Conservation (phyloP, 2,113 vertebrate genomes). For the Corythaixoides concolor region DNA sequence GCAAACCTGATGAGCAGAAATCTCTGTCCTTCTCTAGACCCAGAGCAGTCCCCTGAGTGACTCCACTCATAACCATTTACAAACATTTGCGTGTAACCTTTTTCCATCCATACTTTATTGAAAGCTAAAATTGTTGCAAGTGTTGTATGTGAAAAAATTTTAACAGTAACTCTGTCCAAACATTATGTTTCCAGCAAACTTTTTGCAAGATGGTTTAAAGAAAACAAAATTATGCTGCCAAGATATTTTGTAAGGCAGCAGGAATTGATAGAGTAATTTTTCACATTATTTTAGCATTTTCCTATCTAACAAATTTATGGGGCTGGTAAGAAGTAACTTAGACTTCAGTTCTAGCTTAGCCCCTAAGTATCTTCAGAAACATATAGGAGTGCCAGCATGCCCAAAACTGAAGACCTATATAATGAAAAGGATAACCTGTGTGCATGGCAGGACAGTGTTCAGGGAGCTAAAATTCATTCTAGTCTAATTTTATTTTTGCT, state of each 20-base stretch:
- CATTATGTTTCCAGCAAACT: background rate
- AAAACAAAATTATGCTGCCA: background rate
- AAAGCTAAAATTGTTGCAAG: background rate
- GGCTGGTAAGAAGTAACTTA: background rate
- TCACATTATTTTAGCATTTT: background rate
- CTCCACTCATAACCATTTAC: background rate
- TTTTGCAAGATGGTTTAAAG: background rate
- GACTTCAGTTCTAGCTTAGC: background rate
- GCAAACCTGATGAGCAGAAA: background rate
- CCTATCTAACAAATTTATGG: background rate
- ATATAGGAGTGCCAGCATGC: background rate
- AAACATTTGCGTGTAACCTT: background rate
- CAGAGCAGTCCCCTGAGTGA: background rate
- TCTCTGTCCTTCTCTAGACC: background rate
- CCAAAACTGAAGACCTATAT: background rate
- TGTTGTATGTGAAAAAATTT: background rate
- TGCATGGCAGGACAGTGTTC: background rate
- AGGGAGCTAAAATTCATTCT: background rate
- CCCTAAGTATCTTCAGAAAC: background rate
- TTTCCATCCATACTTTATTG: background rate
- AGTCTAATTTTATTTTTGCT: background rate
- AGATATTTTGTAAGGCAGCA: conserved; percentile 1
- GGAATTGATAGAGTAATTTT: background rate
- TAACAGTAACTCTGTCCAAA: background rate
- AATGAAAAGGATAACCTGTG: background rate